phyloP scores from a whole-genome alignment of 1,140 invertebrate species.

The Mylabris phalerata region DNA sequence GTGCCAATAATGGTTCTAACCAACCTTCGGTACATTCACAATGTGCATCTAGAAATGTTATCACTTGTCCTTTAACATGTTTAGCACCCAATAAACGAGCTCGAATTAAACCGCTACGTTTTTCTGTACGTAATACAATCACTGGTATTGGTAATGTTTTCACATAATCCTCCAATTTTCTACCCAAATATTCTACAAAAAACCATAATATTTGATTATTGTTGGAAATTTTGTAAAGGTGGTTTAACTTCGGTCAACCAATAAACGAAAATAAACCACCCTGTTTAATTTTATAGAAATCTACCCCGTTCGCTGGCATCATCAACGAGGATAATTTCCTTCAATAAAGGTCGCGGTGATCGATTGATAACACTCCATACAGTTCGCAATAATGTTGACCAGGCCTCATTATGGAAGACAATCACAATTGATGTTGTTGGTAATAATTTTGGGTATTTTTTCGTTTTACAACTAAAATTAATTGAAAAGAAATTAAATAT shows the following conservation, averaged over 20 bases:
- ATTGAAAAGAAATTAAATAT: neutral
- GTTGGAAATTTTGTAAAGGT: too few relatives aligned
- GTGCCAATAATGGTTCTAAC: slow-evolving; percentile 83
- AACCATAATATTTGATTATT: neutral
- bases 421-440: slow-evolving; percentile 91
- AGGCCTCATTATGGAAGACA: slow-evolving; percentile 97
- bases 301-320: slow-evolving; percentile 90
- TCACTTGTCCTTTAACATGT: slow-evolving; percentile 86
- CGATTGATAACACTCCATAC: slow-evolving; percentile 96
- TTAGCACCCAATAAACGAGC: slow-evolving; percentile 87
- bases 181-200: slow-evolving; percentile 76
- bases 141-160: slow-evolving; percentile 75
- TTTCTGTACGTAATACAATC: slow-evolving; percentile 77
- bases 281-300: neutral
- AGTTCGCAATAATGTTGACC: slow-evolving; percentile 90
- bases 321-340: slow-evolving; percentile 93
- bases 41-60: slow-evolving; percentile 95
- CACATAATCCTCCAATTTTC: slow-evolving; percentile 85
- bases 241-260: neutral
- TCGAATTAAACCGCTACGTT: slow-evolving; percentile 87
- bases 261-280: too few relatives aligned
- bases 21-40: slow-evolving; percentile 93
- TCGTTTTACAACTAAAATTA: slow-evolving; percentile 64
- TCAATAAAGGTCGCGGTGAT: slow-evolving; percentile 76
- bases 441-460: slow-evolving; percentile 67